A percentile compares a stretch with the other conserved stretches of the same genome.
Conservation (phyloP, 2,888 invertebrate genomes). For the Linhomoeus sp. region DNA sequence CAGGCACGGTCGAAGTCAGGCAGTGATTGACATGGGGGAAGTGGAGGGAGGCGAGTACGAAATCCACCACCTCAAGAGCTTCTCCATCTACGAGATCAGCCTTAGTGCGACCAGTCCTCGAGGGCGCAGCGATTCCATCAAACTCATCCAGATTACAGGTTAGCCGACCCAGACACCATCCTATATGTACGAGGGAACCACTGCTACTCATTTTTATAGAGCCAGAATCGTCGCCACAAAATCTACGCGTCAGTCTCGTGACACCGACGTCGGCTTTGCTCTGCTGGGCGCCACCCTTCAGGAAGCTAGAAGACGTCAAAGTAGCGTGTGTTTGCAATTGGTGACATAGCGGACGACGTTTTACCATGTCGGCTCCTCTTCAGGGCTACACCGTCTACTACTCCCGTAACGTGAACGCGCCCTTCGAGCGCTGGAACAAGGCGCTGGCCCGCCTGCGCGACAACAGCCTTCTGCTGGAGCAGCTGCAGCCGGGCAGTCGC, state of each 20-base stretch:
- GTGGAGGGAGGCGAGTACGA: neutral
- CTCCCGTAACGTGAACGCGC: neutral
- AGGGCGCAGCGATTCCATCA: constrained; percentile 1
- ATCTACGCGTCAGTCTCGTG: neutral
- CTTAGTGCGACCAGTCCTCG: neutral
- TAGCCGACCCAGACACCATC: too few relatives aligned
- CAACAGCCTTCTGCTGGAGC: neutral
- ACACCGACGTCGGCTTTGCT: neutral
- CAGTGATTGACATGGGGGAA: neutral
- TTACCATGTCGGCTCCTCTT: neutral
- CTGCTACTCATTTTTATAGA: neutral
- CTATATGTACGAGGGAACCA: too few relatives aligned
- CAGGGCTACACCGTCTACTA: constrained; percentile 8
- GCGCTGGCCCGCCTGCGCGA: neutral
- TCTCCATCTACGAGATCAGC: constrained; percentile 8
- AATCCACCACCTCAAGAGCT: constrained; percentile 2
- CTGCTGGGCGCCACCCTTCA: constrained; percentile 5
- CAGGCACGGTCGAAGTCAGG: neutral
- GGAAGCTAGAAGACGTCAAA: constrained; percentile 2
- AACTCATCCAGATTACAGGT: constrained; percentile 8
- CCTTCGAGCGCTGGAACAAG: constrained; percentile 6
- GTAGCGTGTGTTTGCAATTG: too few relatives aligned
- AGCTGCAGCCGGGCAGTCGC: neutral
- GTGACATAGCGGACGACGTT: too few relatives aligned
- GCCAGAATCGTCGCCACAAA: constrained; percentile 7